Evolutionary conservation across 2,113 vertebrate genomes (phyloP).

Genomic region (Lepidothrix coronata): DNA sequence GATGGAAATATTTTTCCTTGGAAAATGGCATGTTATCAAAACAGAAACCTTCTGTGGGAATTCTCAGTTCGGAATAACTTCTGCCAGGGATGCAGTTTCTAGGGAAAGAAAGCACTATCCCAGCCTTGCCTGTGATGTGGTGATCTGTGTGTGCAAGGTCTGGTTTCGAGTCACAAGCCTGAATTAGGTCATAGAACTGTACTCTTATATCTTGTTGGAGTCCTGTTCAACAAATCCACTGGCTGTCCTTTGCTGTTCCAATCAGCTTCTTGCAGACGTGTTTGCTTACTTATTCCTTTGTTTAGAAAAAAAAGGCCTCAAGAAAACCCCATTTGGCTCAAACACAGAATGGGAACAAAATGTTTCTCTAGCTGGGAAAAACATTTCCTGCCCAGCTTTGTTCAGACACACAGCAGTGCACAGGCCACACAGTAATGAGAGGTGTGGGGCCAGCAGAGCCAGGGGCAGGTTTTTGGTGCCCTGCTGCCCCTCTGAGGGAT

Average conservation of each 20-base stretch:
- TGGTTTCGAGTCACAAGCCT: background rate
- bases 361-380: slow-evolving; percentile 28
- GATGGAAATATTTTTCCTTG: background rate
- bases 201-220: background rate
- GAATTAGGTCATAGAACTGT: background rate
- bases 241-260: background rate
- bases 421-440: background rate
- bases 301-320: background rate
- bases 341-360: slow-evolving; percentile 30
- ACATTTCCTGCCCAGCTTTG: slow-evolving; percentile 18
- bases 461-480: background rate
- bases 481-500: background rate
- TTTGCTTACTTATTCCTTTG: slow-evolving; percentile 24
- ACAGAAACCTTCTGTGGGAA: background rate
- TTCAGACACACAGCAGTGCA: background rate
- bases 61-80: background rate
- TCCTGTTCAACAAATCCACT: background rate
- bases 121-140: background rate
- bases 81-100: background rate
- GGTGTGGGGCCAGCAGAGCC: background rate
- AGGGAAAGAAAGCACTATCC: background rate
- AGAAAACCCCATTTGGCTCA: slow-evolving; percentile 2
- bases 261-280: background rate
- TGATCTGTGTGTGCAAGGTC: background rate
- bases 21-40: background rate